Evolutionary conservation across 2,113 vertebrate species (phyloP), one percentile per base, ranked within the genome.

Genomic region (Heloderma charlesbogerti): DNA sequence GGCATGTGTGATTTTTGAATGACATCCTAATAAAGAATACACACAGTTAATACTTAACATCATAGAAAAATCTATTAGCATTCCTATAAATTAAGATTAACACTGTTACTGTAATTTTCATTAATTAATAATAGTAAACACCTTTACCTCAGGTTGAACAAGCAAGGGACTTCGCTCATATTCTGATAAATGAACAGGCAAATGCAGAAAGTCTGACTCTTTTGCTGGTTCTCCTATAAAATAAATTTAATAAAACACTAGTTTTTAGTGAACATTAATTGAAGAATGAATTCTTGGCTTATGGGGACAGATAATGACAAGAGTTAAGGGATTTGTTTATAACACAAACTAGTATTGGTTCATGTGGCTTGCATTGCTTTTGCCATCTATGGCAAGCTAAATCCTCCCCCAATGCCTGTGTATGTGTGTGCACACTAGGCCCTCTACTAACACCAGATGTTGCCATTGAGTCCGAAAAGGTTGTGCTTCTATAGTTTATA

Each of bases 1-100:
- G 98, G 98, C 98, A 99, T 98, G 84, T 99, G 98, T 0, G 98
- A 99, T 84, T 98, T 99, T 96, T 99, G 98, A 69, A 99, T 97
- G 77, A 99, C 97, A 87, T 97, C 88, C 99, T 99, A 93, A 88
- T 6, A 88, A 93, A 89, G 79, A 43, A 91, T 37, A 88, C 37
- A 82, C 51, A 16, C 31, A 83, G 22, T 88, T 43, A 12, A 54
- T 27, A 31, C 84, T 92, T 90, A 22, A 84, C 1, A 54, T 7
- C 37, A 31, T 0, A 1, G n/a, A 0, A 63, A 51, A 82, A 43
- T 13, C 0, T 15, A 29, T 3, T 78, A 20, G 66, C 1, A 10
- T 0, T 25, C 2, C 6, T n/a, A 27, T 82, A 48, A 51, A 83
- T 2, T 74, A 89, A 45, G 10, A 15, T 71, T 71, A 91, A 90